These are phyloP conservation scores for Venustaconcha ellipsiformis DNA, from an alignment of 1,140 invertebrate species.

Conservation along the genomic window DNA sequence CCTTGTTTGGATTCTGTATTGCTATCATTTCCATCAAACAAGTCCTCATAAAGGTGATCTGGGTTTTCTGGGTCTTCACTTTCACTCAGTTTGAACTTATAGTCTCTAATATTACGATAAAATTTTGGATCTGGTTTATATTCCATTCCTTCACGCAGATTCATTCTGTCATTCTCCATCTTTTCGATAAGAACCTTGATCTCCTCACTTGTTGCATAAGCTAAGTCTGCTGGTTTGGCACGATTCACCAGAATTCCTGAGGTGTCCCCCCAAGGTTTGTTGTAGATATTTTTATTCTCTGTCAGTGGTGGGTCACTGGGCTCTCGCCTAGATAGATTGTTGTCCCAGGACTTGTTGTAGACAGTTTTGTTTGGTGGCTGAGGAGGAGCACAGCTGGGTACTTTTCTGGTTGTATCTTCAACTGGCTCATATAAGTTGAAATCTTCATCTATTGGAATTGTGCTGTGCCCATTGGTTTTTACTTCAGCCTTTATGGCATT, in stretches of 20 bases:
- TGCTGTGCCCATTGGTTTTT: too few relatives aligned
- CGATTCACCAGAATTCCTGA: conserved; percentile 16
- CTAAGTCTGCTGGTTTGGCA: conserved; percentile 20
- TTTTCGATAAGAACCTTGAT: conserved; percentile 32
- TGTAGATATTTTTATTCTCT: conserved; percentile 13
- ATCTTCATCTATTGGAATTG: too few relatives aligned
- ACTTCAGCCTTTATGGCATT: too few relatives aligned
- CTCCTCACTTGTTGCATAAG: conserved; percentile 31
- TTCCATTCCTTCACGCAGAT: conserved; percentile 15
- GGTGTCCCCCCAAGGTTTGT: conserved; percentile 20
- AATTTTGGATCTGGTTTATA: conserved; percentile 27
- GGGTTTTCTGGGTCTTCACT: neutral
- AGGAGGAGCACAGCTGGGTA: too few relatives aligned
- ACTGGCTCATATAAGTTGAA: too few relatives aligned
- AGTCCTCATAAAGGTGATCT: neutral
- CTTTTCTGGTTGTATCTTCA: too few relatives aligned
- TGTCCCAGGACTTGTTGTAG: too few relatives aligned
- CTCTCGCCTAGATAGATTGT: too few relatives aligned
- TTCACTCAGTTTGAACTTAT: conserved; percentile 20
- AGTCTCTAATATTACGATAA: conserved; percentile 24
- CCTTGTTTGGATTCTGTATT: conserved; percentile 2
- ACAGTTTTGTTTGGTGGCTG: too few relatives aligned
- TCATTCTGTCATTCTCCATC: conserved; percentile 24
- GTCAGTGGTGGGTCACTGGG: too few relatives aligned
- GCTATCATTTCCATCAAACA: neutral